Base-by-base conservation (phyloP, 2,888 invertebrate species). In the Macrosiphum euphorbiae region DNA sequence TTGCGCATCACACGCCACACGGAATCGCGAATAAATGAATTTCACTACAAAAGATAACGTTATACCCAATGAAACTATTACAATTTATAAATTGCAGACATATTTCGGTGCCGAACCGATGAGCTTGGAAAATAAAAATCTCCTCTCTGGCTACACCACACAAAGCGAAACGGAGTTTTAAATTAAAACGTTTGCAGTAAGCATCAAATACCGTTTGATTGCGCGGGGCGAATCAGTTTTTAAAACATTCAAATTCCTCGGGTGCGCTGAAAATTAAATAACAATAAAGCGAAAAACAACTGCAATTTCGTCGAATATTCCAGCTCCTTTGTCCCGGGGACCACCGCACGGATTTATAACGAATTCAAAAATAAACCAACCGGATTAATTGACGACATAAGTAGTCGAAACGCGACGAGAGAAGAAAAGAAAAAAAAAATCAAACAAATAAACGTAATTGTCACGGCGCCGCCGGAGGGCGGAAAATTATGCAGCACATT, bases 201-300 rank as follows among this genome's bases (percentile, higher is more conserved):
- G 58, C 47, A 85, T n/a, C n/a, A 91, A 86, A 91, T n/a, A n/a
- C 20, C 35, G 86, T 91, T 86, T 86, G 58, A 35, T 47, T 47
- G 47, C 86, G 52, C 16, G 58, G 86, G 47, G 58, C 7, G 58
- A 91, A 91, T 91, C 91, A 92, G 50, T 87, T 92, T 67, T 67
- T 50, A 87, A 67, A 92, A 86, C 91, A 58, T 91, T 91, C 58
- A 58, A 86, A 86, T 91, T 91, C 91, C 58, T 58, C 44, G 58
- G 58, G 47, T 91, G 91, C 58, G 47, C 58, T 61, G 91, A 86
- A 91, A 91, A 86, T 91, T 85, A 91, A 92, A 92, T 92, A 87
- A 87, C 92, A 52, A 87, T 92, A 86, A 86, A 87, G 50, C 16
- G 47, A 92, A 87, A 67, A 86, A 92, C 58, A 92, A 91, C n/a